Evolutionary conservation across 2,888 invertebrate genomes (phyloP).

Genomic region (Euplagia quadripunctaria): DNA sequence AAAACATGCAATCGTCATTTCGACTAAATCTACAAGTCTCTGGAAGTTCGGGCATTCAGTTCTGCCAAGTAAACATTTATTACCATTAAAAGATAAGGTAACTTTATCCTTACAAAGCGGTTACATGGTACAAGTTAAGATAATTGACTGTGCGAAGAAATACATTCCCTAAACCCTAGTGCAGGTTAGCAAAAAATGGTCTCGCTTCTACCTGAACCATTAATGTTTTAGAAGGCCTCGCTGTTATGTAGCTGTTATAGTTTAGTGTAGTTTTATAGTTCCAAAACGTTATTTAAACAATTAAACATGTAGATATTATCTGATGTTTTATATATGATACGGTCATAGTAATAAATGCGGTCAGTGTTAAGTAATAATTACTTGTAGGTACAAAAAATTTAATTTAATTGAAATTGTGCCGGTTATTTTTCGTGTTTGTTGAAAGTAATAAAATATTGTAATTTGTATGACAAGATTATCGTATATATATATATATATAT

Average conservation of each 20-base stretch:
- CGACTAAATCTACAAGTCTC: not conserved
- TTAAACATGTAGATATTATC: too few species aligned
- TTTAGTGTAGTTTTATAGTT: not conserved
- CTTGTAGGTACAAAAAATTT: not conserved
- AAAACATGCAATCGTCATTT: not conserved
- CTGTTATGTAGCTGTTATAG: not conserved
- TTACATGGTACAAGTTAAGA: not conserved
- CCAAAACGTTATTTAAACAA: not conserved
- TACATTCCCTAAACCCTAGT: not conserved
- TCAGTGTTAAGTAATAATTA: not conserved
- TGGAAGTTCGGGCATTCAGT: not conserved
- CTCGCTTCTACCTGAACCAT: conserved; percentile 28
- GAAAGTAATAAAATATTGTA: too few species aligned
- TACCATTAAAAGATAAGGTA: not conserved
- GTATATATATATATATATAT: too few species aligned
- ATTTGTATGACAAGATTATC: too few species aligned
- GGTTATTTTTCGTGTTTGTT: too few species aligned
- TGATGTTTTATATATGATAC: not conserved
- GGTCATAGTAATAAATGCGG: not conserved
- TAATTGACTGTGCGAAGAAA: not conserved
- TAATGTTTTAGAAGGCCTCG: conserved; percentile 13
- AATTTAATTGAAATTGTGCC: not conserved
- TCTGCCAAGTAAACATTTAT: not conserved
- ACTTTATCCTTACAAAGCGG: not conserved
- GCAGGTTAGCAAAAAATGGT: conserved; percentile 25